phyloP scores from a whole-genome alignment of 1,140 invertebrate genomes.

The Steinernema feltiae region DNA sequence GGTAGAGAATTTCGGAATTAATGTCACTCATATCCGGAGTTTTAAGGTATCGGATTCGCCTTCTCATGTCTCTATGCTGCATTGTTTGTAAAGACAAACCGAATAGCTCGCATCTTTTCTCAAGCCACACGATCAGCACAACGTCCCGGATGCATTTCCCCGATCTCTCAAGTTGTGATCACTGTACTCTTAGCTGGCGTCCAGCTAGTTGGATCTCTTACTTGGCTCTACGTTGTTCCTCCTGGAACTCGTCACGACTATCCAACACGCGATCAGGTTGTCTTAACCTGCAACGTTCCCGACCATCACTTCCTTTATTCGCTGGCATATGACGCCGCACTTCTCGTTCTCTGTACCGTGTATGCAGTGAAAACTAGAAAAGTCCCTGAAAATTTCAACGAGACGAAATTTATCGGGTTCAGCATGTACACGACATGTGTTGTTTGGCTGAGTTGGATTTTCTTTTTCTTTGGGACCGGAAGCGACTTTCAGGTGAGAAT shows the following conservation, averaged over 20 bases:
- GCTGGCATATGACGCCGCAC: slow-evolving; percentile 70
- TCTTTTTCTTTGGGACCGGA: slow-evolving; percentile 67
- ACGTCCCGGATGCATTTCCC: slow-evolving; percentile 70
- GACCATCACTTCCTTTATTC: slow-evolving; percentile 70
- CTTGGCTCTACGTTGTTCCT: slow-evolving; percentile 67
- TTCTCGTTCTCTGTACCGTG: slow-evolving; percentile 69
- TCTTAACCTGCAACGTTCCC: slow-evolving; percentile 69
- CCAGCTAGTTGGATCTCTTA: slow-evolving; percentile 64
- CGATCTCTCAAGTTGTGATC: slow-evolving; percentile 69
- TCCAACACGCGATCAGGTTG: slow-evolving; percentile 61
- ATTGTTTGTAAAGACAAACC: slow-evolving; percentile 72
- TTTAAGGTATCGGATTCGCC: slow-evolving; percentile 65
- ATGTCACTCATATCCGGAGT: not conserved
- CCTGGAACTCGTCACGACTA: slow-evolving; percentile 60
- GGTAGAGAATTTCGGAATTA: slow-evolving; percentile 52
- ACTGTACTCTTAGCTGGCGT: slow-evolving; percentile 65
- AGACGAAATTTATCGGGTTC: slow-evolving; percentile 70
- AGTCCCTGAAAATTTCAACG: slow-evolving; percentile 71
- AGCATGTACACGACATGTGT: slow-evolving; percentile 73
- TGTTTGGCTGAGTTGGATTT: slow-evolving; percentile 72
- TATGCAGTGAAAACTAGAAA: slow-evolving; percentile 71
- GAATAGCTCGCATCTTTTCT: slow-evolving; percentile 70
- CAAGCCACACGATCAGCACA: slow-evolving; percentile 66
- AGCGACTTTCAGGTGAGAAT: slow-evolving; percentile 62
- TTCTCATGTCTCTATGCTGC: slow-evolving; percentile 71